phyloP scores from a whole-genome alignment of 2,113 vertebrate genomes.

The Suricata suricatta region DNA sequence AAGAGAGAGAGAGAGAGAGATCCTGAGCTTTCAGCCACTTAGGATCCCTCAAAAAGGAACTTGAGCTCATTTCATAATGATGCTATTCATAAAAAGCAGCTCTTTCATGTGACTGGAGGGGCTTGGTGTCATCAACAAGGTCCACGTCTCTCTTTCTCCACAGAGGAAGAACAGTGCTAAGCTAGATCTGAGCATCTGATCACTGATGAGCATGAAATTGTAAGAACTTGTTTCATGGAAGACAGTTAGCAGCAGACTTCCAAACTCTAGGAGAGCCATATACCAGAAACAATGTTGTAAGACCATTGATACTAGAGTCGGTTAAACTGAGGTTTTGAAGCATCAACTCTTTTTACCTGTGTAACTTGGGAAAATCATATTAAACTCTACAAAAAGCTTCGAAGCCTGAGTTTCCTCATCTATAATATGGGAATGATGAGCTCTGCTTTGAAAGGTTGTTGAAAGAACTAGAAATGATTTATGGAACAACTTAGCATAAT shows the following conservation, averaged over 20 bases:
- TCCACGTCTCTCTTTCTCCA: not conserved
- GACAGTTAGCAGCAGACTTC: not conserved
- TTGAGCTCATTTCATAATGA: not conserved
- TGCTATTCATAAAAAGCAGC: not conserved
- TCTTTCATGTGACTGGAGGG: not conserved
- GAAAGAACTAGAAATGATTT: not conserved
- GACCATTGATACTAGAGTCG: not conserved
- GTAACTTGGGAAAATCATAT: not conserved
- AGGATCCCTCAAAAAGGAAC: not conserved
- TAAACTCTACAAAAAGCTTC: not conserved
- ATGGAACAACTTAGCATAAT: not conserved
- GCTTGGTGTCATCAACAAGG: not conserved
- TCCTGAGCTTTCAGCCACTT: not conserved
- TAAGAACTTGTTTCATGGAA: not conserved
- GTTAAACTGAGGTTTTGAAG: not conserved
- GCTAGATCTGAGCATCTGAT: not conserved
- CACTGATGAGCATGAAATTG: not conserved
- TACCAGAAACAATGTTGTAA: not conserved
- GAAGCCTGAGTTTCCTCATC: not conserved
- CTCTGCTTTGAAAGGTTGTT: not conserved
- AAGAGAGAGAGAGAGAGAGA: not conserved
- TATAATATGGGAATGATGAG: not conserved
- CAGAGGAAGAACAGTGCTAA: too few relatives aligned
- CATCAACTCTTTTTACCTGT: not conserved
- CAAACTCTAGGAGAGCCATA: not conserved